phyloP scores from a whole-genome alignment of 2,888 invertebrate species.

The Lissonota sp. region DNA sequence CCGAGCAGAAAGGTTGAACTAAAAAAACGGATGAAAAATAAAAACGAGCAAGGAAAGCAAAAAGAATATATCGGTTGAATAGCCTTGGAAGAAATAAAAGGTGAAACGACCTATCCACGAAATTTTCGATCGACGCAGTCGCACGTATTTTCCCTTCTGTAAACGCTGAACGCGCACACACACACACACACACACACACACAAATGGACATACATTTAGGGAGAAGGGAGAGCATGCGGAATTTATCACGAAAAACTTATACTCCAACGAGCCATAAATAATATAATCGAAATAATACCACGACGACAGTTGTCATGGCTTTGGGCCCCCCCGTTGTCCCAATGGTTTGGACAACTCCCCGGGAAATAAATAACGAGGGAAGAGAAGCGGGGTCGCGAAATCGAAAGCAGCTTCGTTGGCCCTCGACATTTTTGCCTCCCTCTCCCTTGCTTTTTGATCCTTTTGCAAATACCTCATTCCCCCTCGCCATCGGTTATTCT shows the following conservation, averaged over 20 bases:
- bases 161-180: conserved; percentile 24
- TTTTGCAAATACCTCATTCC: conserved; percentile 25
- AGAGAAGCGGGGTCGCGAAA: conserved; percentile 40
- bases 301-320: conserved; percentile 66
- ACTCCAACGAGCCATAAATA: conserved; percentile 49
- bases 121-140: conserved; percentile 51
- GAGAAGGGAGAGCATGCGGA: conserved; percentile 1
- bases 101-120: conserved; percentile 37
- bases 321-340: conserved; percentile 11
- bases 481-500: conserved; percentile 22
- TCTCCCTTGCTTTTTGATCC: conserved; percentile 13
- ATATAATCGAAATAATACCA: conserved; percentile 66
- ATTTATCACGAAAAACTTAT: conserved; percentile 56
- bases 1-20: not conserved
- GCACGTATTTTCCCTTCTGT: conserved; percentile 42
- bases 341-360: conserved; percentile 45
- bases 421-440: conserved; percentile 43
- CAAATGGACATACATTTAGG: not conserved
- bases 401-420: conserved; percentile 4
- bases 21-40: conserved; percentile 17
- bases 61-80: conserved; percentile 9
- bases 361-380: conserved; percentile 59
- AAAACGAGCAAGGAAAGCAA: not conserved
- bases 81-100: not conserved
- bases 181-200: conserved; percentile 29